Percentiles rank a stretch among this genome's conserved stretches.
Evolutionary conservation across 2,113 vertebrate genomes (phyloP).

Genomic region (Lycocorax pyrrhopterus): DNA sequence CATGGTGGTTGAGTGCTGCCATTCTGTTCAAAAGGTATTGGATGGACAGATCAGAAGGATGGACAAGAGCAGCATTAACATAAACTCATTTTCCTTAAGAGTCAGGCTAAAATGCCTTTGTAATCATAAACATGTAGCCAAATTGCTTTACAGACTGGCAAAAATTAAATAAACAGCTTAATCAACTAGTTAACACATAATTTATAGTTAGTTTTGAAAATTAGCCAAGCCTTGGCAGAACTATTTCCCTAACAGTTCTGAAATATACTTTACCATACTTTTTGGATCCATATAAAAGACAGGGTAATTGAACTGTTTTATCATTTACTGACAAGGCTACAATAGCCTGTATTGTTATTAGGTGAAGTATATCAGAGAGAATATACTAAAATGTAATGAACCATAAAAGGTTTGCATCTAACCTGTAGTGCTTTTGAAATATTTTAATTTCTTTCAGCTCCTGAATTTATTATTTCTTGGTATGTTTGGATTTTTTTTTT

Average conservation of each 20-base stretch:
- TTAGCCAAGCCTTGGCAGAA: conserved; percentile 1
- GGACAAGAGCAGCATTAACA: background rate
- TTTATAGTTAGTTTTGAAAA: background rate
- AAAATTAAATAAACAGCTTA: background rate
- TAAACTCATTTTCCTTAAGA: background rate
- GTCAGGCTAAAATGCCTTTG: background rate
- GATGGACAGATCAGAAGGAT: background rate
- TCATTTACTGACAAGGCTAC: conserved; percentile 54
- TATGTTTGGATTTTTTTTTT: background rate
- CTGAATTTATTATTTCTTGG: conserved; percentile 46
- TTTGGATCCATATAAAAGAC: conserved; percentile 26
- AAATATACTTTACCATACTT: background rate
- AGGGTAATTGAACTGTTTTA: conserved; percentile 60
- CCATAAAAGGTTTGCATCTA: conserved; percentile 58
- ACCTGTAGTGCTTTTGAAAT: conserved; percentile 9
- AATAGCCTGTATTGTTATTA: conserved; percentile 16
- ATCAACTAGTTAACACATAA: background rate
- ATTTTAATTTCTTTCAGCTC: conserved; percentile 46
- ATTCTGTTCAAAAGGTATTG: background rate
- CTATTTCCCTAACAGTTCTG: background rate
- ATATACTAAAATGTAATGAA: conserved; percentile 65
- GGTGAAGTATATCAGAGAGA: conserved; percentile 55
- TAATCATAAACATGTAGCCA: background rate
- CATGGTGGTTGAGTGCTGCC: background rate
- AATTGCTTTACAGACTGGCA: background rate